Evolutionary conservation across 2,113 vertebrate genomes (phyloP).

Genomic region (Cyphomyrus plagiostoma): DNA sequence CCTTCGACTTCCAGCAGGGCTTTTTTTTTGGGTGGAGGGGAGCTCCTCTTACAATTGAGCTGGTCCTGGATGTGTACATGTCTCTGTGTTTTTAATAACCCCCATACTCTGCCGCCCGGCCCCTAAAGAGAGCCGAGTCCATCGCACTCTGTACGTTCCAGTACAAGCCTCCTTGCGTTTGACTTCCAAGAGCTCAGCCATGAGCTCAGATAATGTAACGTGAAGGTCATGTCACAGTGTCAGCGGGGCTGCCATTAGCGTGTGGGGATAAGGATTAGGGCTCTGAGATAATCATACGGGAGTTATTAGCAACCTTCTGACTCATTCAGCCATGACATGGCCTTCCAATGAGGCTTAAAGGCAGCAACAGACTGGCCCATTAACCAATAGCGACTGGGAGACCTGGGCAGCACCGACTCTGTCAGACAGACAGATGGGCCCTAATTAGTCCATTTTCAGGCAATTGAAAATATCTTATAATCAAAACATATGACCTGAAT

Average conservation of each 20-base stretch:
- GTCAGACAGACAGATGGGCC: neutral
- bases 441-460: neutral
- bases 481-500: neutral
- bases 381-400: slow-evolving; percentile 47
- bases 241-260: neutral
- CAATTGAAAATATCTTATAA: neutral
- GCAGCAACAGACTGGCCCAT: slow-evolving; percentile 30
- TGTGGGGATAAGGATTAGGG: slow-evolving; percentile 7
- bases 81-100: neutral
- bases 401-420: neutral
- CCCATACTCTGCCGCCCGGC: neutral
- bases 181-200: neutral
- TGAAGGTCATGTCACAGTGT: neutral
- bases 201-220: neutral
- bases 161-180: neutral
- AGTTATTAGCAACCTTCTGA: neutral
- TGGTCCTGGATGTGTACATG: neutral
- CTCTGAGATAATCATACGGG: neutral
- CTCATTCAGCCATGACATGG: neutral
- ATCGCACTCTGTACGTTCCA: neutral
- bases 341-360: neutral
- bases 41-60: neutral
- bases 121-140: neutral
- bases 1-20: neutral
- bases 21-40: neutral